phyloP scores from a whole-genome alignment of 2,113 vertebrate species.

The Gallinago jamesoni region DNA sequence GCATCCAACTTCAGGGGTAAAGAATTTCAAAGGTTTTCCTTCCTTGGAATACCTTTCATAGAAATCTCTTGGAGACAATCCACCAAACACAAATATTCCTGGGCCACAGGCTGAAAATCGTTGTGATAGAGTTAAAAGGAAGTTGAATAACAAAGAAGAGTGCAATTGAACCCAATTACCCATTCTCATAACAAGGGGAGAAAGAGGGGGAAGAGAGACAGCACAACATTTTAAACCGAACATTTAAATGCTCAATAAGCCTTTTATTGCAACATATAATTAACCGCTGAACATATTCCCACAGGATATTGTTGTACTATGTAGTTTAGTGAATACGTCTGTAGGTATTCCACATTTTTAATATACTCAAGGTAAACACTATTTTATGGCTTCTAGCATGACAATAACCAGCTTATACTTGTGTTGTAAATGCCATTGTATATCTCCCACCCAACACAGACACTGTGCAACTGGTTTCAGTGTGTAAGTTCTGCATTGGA shows the following conservation, averaged over 20 bases:
- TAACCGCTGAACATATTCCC: neutral
- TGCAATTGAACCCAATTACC: neutral
- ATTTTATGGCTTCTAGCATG: neutral
- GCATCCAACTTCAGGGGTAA: neutral
- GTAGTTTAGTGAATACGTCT: neutral
- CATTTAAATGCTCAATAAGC: neutral
- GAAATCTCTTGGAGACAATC: neutral
- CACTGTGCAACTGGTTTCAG: neutral
- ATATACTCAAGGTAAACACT: neutral
- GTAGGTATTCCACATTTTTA: neutral
- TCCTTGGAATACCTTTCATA: neutral
- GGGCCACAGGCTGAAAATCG: neutral
- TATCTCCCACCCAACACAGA: neutral
- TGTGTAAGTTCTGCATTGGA: neutral
- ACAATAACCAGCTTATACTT: neutral
- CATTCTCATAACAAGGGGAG: neutral
- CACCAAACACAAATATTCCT: neutral
- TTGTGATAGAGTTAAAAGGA: neutral
- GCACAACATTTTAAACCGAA: neutral
- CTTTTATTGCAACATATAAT: conserved; percentile 5
- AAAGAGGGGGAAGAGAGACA: neutral
- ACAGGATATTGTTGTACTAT: neutral
- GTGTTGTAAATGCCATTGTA: neutral
- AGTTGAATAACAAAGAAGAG: neutral
- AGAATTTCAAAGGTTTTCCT: neutral